Evolutionary conservation across 2,113 vertebrate species (phyloP).

Genomic region (Osmerus eperlanus): DNA sequence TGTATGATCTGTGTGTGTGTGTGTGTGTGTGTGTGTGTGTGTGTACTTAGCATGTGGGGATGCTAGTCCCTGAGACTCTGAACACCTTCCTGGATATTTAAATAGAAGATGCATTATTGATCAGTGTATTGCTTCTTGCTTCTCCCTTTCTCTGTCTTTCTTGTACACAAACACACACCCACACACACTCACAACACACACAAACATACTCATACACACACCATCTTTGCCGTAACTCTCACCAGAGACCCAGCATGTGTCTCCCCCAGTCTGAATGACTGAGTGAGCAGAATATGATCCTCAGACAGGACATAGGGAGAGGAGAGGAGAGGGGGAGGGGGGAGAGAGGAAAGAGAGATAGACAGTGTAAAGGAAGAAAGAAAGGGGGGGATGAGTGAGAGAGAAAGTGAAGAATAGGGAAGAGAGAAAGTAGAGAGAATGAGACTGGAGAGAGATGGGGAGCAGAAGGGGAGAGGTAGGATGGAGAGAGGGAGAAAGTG

Average conservation of each 20-base stretch:
- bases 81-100: slow-evolving; percentile 52
- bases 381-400: neutral
- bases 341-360: neutral
- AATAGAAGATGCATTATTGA: slow-evolving; percentile 61
- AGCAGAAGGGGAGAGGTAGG: slow-evolving; percentile 23
- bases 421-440: slow-evolving; percentile 33
- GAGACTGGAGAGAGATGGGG: slow-evolving; percentile 28
- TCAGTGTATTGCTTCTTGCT: slow-evolving; percentile 30
- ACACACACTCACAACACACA: too few relatives aligned
- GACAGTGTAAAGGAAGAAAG: slow-evolving; percentile 15
- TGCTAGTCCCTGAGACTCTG: slow-evolving; percentile 38
- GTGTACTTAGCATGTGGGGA: neutral
- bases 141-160: too few relatives aligned
- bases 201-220: too few relatives aligned
- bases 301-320: slow-evolving; percentile 33
- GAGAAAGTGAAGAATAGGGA: neutral
- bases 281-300: slow-evolving; percentile 57
- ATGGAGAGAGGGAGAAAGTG: neutral
- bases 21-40: neutral
- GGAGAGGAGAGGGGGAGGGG: neutral
- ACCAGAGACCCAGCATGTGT: too few relatives aligned
- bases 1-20: neutral
- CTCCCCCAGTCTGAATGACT: slow-evolving; percentile 17
- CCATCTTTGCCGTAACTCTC: too few relatives aligned
- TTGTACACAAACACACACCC: too few relatives aligned